Conservation (phyloP, 2,113 vertebrate genomes). For the Microcebus ravelobensis region DNA sequence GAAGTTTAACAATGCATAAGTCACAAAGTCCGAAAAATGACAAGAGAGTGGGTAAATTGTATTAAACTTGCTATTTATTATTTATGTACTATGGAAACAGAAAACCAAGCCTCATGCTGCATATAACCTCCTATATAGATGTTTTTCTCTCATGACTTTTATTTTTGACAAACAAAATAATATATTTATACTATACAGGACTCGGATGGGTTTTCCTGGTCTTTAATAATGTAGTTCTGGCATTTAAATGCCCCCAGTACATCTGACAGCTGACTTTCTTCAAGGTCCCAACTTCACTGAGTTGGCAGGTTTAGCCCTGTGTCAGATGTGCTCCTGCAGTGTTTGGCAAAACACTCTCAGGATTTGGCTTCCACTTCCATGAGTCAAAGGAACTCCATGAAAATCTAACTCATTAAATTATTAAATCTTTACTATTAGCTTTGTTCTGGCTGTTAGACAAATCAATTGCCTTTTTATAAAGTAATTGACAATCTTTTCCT, state of each 20-base stretch:
- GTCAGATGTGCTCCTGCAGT: neutral
- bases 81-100: neutral
- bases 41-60: neutral
- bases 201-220: neutral
- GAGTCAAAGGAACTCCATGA: neutral
- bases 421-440: neutral
- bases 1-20: neutral
- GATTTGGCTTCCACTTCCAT: neutral
- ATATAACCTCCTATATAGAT: neutral
- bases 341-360: conserved; percentile 5
- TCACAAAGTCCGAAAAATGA: neutral
- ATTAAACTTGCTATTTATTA: neutral
- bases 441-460: neutral
- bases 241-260: neutral
- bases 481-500: neutral
- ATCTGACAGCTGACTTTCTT: conserved; percentile 3
- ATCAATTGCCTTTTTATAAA: neutral
- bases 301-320: neutral
- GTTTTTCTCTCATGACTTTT: neutral
- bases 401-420: neutral
- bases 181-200: neutral
- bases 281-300: neutral
- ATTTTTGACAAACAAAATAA: conserved; percentile 44
- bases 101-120: neutral
- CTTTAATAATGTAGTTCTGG: conserved; percentile 37